Conservation (phyloP, 64 coral and sea anemone genomes). For the Dendrophyllia cribrosa region DNA sequence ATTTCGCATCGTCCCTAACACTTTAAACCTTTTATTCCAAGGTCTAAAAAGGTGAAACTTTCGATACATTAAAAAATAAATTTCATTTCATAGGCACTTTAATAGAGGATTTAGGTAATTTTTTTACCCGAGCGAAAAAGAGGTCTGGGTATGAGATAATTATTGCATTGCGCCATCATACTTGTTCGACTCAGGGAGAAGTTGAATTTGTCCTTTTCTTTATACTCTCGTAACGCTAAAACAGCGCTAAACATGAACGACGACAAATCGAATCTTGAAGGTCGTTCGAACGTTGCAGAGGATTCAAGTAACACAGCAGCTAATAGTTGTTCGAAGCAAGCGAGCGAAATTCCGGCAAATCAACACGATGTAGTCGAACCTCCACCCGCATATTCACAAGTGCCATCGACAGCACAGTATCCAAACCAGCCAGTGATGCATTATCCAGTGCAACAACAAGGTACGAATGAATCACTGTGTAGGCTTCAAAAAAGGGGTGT, state of each 20-base stretch:
- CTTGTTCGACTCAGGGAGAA: no score
- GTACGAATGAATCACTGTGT: no score
- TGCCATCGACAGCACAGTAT: background rate
- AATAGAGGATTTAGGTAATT: no score
- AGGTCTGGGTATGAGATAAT: no score
- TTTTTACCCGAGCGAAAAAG: no score
- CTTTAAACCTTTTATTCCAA: no score
- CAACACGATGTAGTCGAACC: background rate
- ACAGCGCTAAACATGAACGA: background rate
- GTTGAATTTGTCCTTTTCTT: background rate
- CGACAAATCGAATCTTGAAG: background rate
- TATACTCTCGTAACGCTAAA: background rate
- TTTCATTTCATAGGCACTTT: no score
- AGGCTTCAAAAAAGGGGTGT: no score
- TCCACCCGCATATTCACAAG: slow-evolving; percentile 4
- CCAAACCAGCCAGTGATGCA: background rate
- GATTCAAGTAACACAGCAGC: background rate
- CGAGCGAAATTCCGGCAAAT: background rate
- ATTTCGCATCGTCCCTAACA: no score
- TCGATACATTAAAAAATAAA: no score
- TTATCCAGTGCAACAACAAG: background rate
- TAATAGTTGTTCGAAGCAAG: background rate
- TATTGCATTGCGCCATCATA: no score
- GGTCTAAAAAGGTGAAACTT: no score
- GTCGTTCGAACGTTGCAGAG: background rate